Base-by-base conservation (phyloP, 2,888 invertebrate genomes). In the Eudemis profundana region DNA sequence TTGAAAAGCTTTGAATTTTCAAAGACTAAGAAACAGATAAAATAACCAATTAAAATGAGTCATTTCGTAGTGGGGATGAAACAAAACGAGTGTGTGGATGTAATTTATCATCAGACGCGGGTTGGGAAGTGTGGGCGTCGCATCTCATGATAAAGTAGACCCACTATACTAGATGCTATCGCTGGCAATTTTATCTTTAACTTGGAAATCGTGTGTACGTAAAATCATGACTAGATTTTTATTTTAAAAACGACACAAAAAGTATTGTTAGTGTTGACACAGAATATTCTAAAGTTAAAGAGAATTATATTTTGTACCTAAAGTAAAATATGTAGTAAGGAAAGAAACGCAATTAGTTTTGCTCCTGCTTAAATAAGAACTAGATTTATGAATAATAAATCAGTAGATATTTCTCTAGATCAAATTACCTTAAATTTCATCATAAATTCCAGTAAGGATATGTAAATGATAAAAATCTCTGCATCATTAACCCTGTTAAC, bases 141-240 rank as follows among this genome's bases (percentile, higher is more conserved):
- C 68, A 70, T 71, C 62, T 56, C 27, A 61, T 61, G 72, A 74
- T 74, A 77, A 72, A 76, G 72, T 72, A 70, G 69, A 68, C 60
- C 63, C 67, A 33, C 65, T 61, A 67, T 69, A 70, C 71, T 67
- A 68, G 54, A 56, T 77, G 72, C 12, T 76, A 80, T 75, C 76
- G 75, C 73, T 75, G 72, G 73, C 74, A 74, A 75, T 77, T 79
- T 78, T 80, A 81, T 82, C 79, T 79, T 66, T 61, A 73, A 74
- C 70, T 68, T 67, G 65, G 75, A 75, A 78, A 80, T 74, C 76
- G 75, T 75, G 77, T 83, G 73, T 29, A 27, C 1, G 12, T 10
- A 10, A 29, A 54, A 27, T 40, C 27, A 27, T 23, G 54, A 14
- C 21, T 36, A 54, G 15, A 12, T 17, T 10, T 10, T 3, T 36